Conservation (phyloP, 2,113 vertebrate genomes). For the human region GRCh38 chr20:15203501-15204000, state of each 20-base stretch:
- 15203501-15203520: constrained; percentile 35
- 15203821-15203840: background rate
- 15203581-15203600: constrained; percentile 42
- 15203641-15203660: constrained; percentile 29
- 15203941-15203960: background rate
- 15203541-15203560: constrained; percentile 63
- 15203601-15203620: constrained; percentile 52
- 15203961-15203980: background rate
- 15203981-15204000: constrained; percentile 20
- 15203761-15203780: constrained; percentile 31
- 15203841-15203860: background rate
- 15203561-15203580: constrained; percentile 34
- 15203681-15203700: constrained; percentile 41
- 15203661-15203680: constrained; percentile 52
- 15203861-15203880: background rate
- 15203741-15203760: background rate
- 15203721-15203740: constrained; percentile 47
- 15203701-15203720: constrained; percentile 23
- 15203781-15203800: background rate
- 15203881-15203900: background rate
- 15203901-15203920: background rate
- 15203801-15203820: constrained; percentile 21
- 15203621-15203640: constrained; percentile 51
- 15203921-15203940: background rate
- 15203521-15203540: constrained; percentile 53